A percentile compares a stretch with the other conserved stretches of the same genome.
phyloP scores from a whole-genome alignment of 2,113 vertebrate genomes.

The Cyprinodon variegatus region DNA sequence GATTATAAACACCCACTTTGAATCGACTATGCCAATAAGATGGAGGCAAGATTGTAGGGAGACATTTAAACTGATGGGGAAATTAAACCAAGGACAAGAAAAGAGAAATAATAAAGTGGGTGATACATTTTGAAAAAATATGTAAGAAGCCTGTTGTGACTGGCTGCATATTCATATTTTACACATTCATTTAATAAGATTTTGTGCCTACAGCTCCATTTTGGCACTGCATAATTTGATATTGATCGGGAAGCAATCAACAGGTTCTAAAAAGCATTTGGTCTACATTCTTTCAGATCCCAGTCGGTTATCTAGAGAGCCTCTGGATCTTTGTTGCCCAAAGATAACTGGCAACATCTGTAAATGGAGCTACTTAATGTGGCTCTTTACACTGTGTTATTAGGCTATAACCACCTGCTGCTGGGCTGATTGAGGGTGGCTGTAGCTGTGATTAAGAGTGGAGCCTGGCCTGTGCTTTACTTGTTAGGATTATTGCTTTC shows the following conservation, averaged over 20 bases:
- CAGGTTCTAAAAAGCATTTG: not conserved
- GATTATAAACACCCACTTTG: conserved; percentile 67
- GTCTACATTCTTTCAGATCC: not conserved
- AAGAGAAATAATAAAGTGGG: not conserved
- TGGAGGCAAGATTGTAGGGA: conserved; percentile 46
- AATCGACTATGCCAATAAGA: conserved; percentile 51
- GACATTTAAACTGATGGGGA: conserved; percentile 28
- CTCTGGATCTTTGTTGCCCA: not conserved
- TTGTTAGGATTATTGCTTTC: conserved; percentile 4
- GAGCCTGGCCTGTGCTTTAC: not conserved
- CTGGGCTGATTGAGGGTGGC: conserved; percentile 28
- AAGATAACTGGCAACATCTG: conserved; percentile 8
- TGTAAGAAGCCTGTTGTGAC: not conserved
- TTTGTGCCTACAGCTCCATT: conserved; percentile 19
- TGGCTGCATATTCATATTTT: conserved; percentile 9
- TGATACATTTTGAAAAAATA: conserved; percentile 16
- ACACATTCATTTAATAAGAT: conserved; percentile 11
- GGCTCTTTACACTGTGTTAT: conserved; percentile 29
- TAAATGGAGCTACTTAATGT: conserved; percentile 25
- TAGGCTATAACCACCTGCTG: conserved; percentile 29
- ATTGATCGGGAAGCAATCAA: conserved; percentile 34
- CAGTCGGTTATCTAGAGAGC: not conserved
- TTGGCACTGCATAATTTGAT: conserved; percentile 25
- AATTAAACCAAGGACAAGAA: conserved; percentile 5
- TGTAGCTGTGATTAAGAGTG: conserved; percentile 21